Conservation (phyloP, 1,140 invertebrate genomes). For the Pseudomyrmex dendroicus region DNA sequence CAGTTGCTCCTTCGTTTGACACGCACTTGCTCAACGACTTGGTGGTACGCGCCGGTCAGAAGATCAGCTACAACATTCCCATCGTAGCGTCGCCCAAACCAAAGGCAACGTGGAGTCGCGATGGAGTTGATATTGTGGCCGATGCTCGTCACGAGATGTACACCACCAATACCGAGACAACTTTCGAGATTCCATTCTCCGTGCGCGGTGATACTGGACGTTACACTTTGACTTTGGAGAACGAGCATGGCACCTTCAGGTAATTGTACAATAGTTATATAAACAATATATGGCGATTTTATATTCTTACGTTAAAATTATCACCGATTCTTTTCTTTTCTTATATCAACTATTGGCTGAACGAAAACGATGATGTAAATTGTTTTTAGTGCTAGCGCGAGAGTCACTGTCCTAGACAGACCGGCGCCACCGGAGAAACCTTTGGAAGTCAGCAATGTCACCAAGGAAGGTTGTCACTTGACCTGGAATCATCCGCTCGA, state of each 20-base stretch:
- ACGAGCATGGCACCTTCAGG: conserved; percentile 91
- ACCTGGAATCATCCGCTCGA: conserved; percentile 93
- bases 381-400: conserved; percentile 89
- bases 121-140: conserved; percentile 90
- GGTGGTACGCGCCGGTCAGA: conserved; percentile 95
- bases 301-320: neutral
- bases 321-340: too few species aligned
- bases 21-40: conserved; percentile 93
- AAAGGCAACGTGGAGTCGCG: conserved; percentile 95
- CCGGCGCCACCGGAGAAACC: conserved; percentile 95
- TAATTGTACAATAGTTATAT: conserved; percentile 45
- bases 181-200: conserved; percentile 95
- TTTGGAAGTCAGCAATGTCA: conserved; percentile 93
- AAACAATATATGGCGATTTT: neutral
- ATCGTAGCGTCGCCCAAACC: conserved; percentile 94
- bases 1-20: conserved; percentile 94
- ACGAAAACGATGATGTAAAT: neutral
- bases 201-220: conserved; percentile 92
- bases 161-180: conserved; percentile 90
- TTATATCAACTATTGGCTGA: neutral
- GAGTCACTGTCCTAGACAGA: conserved; percentile 95
- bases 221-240: conserved; percentile 94
- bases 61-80: conserved; percentile 94
- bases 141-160: conserved; percentile 85
- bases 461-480: conserved; percentile 95